Evolutionary conservation across 1,140 invertebrate genomes (phyloP).

Genomic region (Nomia melanderi): DNA sequence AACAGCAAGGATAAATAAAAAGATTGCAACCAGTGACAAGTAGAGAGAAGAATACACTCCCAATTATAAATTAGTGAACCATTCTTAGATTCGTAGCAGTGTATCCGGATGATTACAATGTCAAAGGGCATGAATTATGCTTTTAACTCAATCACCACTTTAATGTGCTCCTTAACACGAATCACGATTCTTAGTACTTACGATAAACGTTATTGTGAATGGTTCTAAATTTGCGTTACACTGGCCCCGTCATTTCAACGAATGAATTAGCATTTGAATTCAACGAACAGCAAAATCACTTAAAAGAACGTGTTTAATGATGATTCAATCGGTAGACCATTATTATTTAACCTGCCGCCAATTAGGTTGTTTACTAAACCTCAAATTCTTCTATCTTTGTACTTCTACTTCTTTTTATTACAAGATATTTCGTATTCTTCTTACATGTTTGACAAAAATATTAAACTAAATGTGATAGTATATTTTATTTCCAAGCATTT

Average conservation of each 20-base stretch:
- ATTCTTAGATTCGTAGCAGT: slow-evolving; percentile 14
- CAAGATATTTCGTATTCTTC: too few relatives aligned
- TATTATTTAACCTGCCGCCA: too few relatives aligned
- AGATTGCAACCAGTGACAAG: background rate
- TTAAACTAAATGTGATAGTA: too few relatives aligned
- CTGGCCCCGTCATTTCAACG: background rate
- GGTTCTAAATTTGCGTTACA: background rate
- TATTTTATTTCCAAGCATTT: too few relatives aligned
- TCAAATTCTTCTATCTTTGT: too few relatives aligned
- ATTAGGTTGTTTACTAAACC: too few relatives aligned
- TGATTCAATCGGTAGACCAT: too few relatives aligned
- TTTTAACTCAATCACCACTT: slow-evolving; percentile 33
- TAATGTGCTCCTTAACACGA: slow-evolving; percentile 15
- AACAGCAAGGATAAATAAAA: too few relatives aligned
- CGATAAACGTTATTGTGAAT: slow-evolving; percentile 1
- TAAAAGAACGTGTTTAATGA: too few relatives aligned
- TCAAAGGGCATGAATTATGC: slow-evolving; percentile 33
- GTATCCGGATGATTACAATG: slow-evolving; percentile 2
- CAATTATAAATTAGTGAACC: slow-evolving; percentile 33
- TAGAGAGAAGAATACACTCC: background rate
- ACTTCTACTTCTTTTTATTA: too few relatives aligned
- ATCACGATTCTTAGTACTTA: background rate
- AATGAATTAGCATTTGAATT: background rate
- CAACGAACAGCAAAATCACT: too few relatives aligned
- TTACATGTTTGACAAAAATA: too few relatives aligned